These are phyloP conservation scores for Cladorhizidae sp. DNA, from an alignment of 37 sponge, comb jelly and placozoan genomes.

Conservation along the genomic window DNA sequence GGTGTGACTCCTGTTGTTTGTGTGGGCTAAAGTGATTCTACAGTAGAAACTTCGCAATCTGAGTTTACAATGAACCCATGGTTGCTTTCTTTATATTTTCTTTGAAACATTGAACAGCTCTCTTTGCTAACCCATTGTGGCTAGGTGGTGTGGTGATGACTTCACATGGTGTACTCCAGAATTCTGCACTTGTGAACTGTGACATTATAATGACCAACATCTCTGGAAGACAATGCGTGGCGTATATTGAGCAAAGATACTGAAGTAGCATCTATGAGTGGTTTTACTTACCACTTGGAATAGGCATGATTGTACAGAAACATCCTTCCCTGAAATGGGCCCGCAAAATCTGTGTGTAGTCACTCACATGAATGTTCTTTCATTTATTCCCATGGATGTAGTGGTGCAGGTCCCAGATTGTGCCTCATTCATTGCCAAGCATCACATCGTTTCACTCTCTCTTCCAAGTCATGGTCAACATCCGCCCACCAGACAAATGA, in stretches of 20 bases:
- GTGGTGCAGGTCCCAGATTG: background rate
- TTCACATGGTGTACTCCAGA: background rate
- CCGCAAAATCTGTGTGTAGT: background rate
- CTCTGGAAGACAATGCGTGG: background rate
- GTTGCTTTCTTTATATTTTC: background rate
- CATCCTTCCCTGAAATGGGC: too few relatives aligned
- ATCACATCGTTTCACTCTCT: background rate
- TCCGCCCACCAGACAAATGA: slow-evolving; percentile 1
- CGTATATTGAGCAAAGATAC: background rate
- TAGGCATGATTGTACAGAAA: background rate
- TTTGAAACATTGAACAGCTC: background rate
- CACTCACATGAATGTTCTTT: background rate
- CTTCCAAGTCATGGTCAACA: background rate
- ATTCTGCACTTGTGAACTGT: background rate
- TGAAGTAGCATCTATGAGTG: background rate
- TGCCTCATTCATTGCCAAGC: background rate
- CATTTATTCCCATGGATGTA: background rate
- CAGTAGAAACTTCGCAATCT: background rate
- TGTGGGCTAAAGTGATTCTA: background rate
- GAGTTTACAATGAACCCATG: background rate
- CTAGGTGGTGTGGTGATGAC: background rate
- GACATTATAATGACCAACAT: background rate
- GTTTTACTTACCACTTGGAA: background rate
- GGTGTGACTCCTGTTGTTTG: background rate
- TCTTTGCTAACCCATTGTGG: background rate